Conservation (phyloP, 2,113 vertebrate genomes). For the Egretta garzetta region DNA sequence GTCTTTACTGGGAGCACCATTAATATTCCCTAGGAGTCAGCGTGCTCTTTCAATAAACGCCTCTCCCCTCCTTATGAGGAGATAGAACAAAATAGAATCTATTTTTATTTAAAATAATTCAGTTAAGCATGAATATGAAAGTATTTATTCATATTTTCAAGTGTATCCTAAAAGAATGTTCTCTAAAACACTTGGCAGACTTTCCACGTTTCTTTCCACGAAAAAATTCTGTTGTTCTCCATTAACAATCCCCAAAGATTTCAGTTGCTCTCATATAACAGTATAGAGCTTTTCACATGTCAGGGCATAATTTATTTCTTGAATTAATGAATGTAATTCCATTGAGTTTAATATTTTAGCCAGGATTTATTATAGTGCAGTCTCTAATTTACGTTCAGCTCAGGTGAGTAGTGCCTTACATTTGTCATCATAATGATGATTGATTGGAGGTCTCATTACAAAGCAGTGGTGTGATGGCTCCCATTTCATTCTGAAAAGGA, state of each 20-base stretch:
- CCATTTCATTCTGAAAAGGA: neutral
- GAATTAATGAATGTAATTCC: conserved; percentile 21
- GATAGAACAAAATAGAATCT: neutral
- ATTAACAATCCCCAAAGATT: neutral
- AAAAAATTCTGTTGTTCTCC: neutral
- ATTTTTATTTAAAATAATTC: neutral
- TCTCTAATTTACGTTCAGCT: neutral
- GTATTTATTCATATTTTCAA: conserved; percentile 13
- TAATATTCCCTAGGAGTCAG: neutral
- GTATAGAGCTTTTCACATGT: neutral
- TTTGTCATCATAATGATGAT: conserved; percentile 2
- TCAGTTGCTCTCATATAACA: neutral
- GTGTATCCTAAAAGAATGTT: neutral
- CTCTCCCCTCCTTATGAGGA: neutral
- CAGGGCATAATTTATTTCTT: conserved; percentile 14
- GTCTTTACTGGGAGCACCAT: neutral
- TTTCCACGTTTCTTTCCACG: neutral
- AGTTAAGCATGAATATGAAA: neutral
- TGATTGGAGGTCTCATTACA: neutral
- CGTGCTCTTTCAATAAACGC: neutral
- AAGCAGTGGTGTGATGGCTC: neutral
- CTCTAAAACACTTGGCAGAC: neutral
- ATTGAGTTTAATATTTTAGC: conserved; percentile 36
- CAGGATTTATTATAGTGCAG: conserved; percentile 19
- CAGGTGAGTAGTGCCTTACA: conserved; percentile 12